Evolutionary conservation across 2,797 vertebrate species (phyloP).

Genomic region (Tenualosa thibaudeaui): DNA sequence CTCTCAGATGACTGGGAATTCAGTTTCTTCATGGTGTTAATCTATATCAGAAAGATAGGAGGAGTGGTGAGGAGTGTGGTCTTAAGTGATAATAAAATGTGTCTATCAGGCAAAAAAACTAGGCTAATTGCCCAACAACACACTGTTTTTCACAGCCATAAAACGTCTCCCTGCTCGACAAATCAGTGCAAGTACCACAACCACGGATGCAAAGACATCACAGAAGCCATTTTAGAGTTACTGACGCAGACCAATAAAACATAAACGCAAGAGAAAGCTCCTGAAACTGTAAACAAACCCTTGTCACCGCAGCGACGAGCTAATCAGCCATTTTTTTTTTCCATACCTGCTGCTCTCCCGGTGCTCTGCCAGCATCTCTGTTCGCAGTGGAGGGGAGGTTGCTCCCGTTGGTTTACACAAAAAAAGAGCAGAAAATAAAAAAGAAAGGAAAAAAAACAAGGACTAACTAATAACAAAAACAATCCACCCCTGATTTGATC

Average conservation of each 20-base stretch:
- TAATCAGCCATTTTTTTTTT: slow-evolving; percentile 56
- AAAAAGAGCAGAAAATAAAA: neutral
- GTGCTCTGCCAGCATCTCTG: slow-evolving; percentile 75
- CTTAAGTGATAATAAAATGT: neutral
- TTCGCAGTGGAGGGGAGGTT: slow-evolving; percentile 43
- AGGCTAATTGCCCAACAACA: neutral
- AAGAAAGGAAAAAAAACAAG: neutral
- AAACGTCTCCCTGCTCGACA: neutral
- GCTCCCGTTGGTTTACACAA: neutral
- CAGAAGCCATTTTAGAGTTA: slow-evolving; percentile 41
- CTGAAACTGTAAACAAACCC: slow-evolving; percentile 63
- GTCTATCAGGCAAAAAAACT: neutral
- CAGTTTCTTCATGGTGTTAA: neutral
- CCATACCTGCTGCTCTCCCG: slow-evolving; percentile 76
- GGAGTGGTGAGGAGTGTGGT: neutral
- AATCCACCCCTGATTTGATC: neutral
- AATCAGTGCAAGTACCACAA: neutral
- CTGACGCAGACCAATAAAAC: slow-evolving; percentile 42
- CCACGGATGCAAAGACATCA: neutral
- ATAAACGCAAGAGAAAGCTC: slow-evolving; percentile 36
- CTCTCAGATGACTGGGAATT: neutral
- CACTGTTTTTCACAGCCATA: neutral
- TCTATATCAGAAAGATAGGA: neutral
- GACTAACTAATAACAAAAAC: neutral
- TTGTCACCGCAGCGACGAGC: slow-evolving; percentile 64